phyloP scores from a whole-genome alignment of 2,888 invertebrate species.

The Spialia ferax region DNA sequence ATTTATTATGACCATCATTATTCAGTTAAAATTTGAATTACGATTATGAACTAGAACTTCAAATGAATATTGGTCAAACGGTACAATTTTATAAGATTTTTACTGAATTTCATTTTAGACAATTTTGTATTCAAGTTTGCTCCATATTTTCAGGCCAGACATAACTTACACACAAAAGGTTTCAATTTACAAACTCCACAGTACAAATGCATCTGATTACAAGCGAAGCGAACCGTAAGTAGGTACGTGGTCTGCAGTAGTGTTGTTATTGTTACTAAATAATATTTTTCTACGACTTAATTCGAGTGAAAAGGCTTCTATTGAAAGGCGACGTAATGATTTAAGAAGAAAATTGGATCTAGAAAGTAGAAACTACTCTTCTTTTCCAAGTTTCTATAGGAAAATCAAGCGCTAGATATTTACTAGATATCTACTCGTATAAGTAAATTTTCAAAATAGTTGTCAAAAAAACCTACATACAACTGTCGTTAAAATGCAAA shows the following conservation, averaged over 20 bases:
- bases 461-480: conserved; percentile 22
- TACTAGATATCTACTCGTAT: no score
- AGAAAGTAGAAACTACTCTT: no score
- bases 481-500: conserved; percentile 28
- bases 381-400: conserved; percentile 29
- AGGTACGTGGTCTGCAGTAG: conserved; percentile 29
- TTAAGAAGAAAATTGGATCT: conserved; percentile 26
- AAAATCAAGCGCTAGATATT: no score
- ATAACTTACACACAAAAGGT: conserved; percentile 21
- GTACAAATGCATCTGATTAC: no score
- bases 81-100: no score
- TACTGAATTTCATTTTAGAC: not conserved
- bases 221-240: conserved; percentile 1
- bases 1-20: no score
- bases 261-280: not conserved
- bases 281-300: conserved; percentile 22
- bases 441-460: conserved; percentile 18
- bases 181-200: no score
- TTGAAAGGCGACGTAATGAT: not conserved
- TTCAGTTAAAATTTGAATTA: no score
- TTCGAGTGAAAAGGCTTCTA: conserved; percentile 21
- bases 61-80: no score
- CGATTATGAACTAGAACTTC: no score
- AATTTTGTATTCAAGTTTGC: not conserved
- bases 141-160: conserved; percentile 8